Evolutionary conservation across 2,797 vertebrate species (phyloP).

Genomic region (Chelonia mydas): DNA sequence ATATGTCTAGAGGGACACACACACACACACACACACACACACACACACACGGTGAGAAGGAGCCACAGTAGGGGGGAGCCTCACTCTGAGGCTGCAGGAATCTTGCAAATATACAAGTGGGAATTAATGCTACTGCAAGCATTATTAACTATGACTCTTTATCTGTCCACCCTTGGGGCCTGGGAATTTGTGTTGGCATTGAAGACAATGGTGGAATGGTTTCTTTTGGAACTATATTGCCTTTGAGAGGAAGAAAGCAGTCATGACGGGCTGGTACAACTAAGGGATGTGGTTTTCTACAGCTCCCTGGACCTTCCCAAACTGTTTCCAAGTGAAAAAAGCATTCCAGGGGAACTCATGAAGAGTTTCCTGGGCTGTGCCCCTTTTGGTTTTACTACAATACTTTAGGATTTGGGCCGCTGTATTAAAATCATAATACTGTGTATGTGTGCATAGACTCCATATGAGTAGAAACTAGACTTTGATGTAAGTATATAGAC

Average conservation of each 20-base stretch:
- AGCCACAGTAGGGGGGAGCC: not conserved
- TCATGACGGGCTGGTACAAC: not conserved
- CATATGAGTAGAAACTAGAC: rapidly evolving
- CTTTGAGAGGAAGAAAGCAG: not conserved
- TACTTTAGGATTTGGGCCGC: not conserved
- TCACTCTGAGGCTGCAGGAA: not conserved
- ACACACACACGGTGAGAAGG: not conserved
- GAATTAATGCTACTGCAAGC: not conserved
- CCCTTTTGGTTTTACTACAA: not conserved
- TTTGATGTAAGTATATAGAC: not conserved
- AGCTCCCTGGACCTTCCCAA: not conserved
- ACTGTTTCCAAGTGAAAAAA: not conserved
- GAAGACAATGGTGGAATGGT: not conserved
- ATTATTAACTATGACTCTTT: not conserved
- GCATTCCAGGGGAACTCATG: not conserved
- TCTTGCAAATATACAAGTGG: not conserved
- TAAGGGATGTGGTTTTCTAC: not conserved
- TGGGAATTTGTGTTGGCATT: not conserved
- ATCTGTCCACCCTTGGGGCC: not conserved
- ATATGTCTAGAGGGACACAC: not conserved
- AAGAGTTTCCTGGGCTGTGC: not conserved
- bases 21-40: not conserved
- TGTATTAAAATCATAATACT: not conserved
- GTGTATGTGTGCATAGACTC: not conserved
- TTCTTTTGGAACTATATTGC: not conserved